Evolutionary conservation across 2,888 invertebrate species (phyloP).

Genomic region (Oligia latruncula): DNA sequence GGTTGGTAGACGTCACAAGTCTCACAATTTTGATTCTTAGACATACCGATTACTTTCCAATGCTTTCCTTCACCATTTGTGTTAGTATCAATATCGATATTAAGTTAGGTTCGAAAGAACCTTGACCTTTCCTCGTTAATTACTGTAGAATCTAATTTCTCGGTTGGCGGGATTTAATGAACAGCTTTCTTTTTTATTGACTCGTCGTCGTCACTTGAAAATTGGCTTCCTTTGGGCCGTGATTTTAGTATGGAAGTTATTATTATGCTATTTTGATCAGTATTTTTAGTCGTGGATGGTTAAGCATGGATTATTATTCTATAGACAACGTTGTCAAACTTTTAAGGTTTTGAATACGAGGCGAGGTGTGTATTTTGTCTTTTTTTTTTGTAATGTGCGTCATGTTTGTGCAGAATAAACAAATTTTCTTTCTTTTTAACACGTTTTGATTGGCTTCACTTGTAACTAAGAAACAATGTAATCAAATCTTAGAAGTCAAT

Average conservation of each 20-base stretch:
- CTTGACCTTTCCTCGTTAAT: slow-evolving; percentile 48
- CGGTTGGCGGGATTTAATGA: slow-evolving; percentile 34
- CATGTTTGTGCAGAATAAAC: too few relatives aligned
- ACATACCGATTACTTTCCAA: not conserved
- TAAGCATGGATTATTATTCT: not conserved
- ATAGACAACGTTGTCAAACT: too few relatives aligned
- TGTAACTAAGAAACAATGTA: not conserved
- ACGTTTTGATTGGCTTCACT: not conserved
- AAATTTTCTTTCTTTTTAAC: not conserved
- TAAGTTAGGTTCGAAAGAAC: not conserved
- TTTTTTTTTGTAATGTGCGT: too few relatives aligned
- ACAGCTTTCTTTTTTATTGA: slow-evolving; percentile 19
- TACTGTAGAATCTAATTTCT: slow-evolving; percentile 56
- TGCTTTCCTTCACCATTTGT: not conserved
- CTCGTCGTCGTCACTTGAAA: slow-evolving; percentile 14
- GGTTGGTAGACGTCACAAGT: too few relatives aligned
- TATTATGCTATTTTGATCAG: slow-evolving; percentile 3
- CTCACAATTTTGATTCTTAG: not conserved
- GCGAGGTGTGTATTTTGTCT: not conserved
- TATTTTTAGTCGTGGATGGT: not conserved
- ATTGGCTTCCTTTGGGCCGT: slow-evolving; percentile 7
- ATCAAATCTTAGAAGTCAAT: not conserved
- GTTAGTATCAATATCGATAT: slow-evolving; percentile 13
- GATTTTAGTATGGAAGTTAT: slow-evolving; percentile 9
- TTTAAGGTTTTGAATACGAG: too few relatives aligned